Evolutionary conservation across 2,113 vertebrate species (phyloP).

Genomic region (Xiphias gladius): DNA sequence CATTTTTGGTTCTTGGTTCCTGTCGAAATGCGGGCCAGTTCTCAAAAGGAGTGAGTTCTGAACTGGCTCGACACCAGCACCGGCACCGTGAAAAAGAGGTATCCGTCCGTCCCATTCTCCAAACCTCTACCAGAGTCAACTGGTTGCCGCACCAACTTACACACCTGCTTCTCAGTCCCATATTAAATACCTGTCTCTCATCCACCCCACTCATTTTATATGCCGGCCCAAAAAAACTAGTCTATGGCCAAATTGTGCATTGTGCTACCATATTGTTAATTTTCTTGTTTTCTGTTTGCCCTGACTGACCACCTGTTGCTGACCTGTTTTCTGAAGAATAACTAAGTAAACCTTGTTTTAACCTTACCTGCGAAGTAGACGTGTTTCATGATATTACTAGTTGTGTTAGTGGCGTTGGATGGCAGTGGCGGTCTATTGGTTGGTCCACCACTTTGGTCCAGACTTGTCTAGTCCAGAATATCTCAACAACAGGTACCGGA

Average conservation of each 20-base stretch:
- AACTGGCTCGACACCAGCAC: too few species aligned
- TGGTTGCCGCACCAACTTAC: background rate
- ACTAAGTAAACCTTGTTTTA: background rate
- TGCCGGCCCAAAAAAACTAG: background rate
- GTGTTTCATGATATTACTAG: background rate
- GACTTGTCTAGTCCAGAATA: too few species aligned
- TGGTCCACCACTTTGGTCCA: background rate
- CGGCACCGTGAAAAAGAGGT: too few species aligned
- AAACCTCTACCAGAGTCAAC: background rate
- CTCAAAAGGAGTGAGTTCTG: too few species aligned
- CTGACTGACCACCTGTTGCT: background rate
- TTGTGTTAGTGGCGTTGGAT: background rate
- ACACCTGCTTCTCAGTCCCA: slow-evolving; percentile 16
- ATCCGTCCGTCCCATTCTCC: background rate
- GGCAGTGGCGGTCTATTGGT: too few species aligned
- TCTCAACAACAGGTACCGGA: too few species aligned
- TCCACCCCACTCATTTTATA: background rate
- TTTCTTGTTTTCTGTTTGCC: background rate
- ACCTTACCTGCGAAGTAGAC: background rate
- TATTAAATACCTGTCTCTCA: background rate
- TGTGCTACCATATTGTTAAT: too few species aligned
- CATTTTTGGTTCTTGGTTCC: too few species aligned
- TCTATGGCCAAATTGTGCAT: background rate
- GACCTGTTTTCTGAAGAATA: background rate
- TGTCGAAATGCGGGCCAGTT: too few species aligned